Percentiles rank a stretch among this genome's conserved stretches.
These are phyloP conservation scores for Odontocerum albicorne DNA, from an alignment of 2,888 invertebrate species.

Conservation along the genomic window DNA sequence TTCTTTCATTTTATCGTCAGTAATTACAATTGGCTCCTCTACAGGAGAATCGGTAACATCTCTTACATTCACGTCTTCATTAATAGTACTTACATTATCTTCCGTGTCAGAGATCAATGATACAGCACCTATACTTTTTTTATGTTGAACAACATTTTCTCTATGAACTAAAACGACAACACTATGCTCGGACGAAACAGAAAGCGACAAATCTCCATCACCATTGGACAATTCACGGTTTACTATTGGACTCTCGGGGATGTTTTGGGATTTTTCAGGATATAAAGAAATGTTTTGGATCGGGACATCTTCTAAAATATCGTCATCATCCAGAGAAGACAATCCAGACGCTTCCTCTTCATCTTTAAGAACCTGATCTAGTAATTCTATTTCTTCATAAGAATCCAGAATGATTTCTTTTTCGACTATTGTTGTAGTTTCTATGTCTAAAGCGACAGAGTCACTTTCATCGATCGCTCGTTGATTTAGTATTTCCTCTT, in stretches of 20 bases:
- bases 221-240: constrained; percentile 53
- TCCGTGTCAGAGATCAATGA: background rate
- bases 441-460: background rate
- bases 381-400: constrained; percentile 44
- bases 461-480: background rate
- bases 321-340: constrained; percentile 43
- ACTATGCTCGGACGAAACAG: constrained; percentile 19
- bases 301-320: background rate
- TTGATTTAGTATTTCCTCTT: background rate
- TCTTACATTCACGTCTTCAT: background rate
- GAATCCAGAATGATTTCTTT: background rate
- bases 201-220: constrained; percentile 16
- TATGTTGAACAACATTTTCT: constrained; percentile 2
- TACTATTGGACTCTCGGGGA: constrained; percentile 50
- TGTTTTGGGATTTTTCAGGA: constrained; percentile 32
- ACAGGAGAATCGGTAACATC: background rate
- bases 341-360: constrained; percentile 46
- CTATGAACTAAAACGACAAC: constrained; percentile 29
- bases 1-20: background rate
- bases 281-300: constrained; percentile 1
- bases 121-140: background rate
- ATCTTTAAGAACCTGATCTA: constrained; percentile 55
- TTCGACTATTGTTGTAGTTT: background rate
- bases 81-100: background rate
- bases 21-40: background rate